Evolutionary conservation across 2,797 vertebrate genomes (phyloP).

Genomic region (Valencia hispanica): DNA sequence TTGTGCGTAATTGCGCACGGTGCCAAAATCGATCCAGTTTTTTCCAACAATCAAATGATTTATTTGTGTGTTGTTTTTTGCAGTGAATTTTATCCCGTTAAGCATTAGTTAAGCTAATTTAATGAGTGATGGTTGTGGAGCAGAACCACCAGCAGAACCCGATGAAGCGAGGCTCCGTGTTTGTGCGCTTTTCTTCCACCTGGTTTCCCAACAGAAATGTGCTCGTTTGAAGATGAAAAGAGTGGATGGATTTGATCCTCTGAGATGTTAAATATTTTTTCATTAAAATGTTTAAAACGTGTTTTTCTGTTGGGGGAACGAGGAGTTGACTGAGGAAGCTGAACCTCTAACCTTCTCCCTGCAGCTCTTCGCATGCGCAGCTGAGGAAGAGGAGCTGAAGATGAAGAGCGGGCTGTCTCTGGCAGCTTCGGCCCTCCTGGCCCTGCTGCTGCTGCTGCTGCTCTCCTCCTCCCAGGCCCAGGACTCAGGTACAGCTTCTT

Average conservation of each 20-base stretch:
- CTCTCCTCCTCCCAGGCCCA: conserved; percentile 87
- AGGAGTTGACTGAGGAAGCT: no score
- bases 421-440: conserved; percentile 82
- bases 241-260: neutral
- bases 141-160: neutral
- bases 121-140: neutral
- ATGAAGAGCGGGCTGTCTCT: conserved; percentile 87
- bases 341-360: conserved; percentile 31
- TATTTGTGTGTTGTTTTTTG: no score
- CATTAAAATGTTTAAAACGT: neutral
- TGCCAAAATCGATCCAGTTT: no score
- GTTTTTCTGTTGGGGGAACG: neutral
- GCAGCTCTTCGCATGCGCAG: conserved; percentile 89
- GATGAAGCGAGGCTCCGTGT: no score
- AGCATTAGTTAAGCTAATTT: neutral
- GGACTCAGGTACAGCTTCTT: conserved; percentile 82
- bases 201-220: neutral
- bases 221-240: neutral
- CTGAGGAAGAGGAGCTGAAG: conserved; percentile 80
- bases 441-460: conserved; percentile 72
- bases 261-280: no score
- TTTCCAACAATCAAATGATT: no score
- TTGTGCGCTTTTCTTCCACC: no score
- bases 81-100: neutral
- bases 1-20: conserved; percentile 63